Percentiles rank a stretch among this genome's conserved stretches.
Conservation (phyloP, 2,888 invertebrate genomes). For the Drymonia ruficornis region DNA sequence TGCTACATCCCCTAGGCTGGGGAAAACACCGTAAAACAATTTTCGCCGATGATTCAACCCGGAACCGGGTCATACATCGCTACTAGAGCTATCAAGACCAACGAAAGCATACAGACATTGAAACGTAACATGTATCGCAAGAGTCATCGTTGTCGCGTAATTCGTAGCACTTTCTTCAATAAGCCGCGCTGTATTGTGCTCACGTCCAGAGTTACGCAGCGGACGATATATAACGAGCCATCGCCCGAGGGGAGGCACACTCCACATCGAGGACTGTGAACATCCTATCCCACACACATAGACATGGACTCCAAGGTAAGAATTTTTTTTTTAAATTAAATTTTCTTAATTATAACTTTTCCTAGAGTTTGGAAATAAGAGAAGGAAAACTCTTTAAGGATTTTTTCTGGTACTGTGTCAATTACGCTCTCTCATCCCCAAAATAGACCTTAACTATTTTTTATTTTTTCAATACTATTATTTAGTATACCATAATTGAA, state of each 20-base stretch:
- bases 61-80: conserved; percentile 25
- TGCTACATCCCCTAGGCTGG: conserved; percentile 17
- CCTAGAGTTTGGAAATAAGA: no score
- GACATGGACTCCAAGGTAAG: conserved; percentile 82
- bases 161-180: conserved; percentile 76
- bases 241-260: conserved; percentile 59
- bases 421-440: no score
- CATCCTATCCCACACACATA: conserved; percentile 66
- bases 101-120: conserved; percentile 44
- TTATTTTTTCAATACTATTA: no score
- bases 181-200: conserved; percentile 69
- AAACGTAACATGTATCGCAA: conserved; percentile 63
- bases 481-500: no score
- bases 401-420: no score
- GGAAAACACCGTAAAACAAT: conserved; percentile 1
- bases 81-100: conserved; percentile 22
- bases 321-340: background rate
- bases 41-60: conserved; percentile 24
- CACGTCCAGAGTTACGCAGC: conserved; percentile 76
- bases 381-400: no score
- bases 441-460: no score
- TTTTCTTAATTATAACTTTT: no score
- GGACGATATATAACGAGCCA: conserved; percentile 71
- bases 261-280: conserved; percentile 69
- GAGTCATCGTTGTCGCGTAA: conserved; percentile 61